Evolutionary conservation across 1,140 invertebrate species (phyloP).

Genomic region (Epicauta chinensis): DNA sequence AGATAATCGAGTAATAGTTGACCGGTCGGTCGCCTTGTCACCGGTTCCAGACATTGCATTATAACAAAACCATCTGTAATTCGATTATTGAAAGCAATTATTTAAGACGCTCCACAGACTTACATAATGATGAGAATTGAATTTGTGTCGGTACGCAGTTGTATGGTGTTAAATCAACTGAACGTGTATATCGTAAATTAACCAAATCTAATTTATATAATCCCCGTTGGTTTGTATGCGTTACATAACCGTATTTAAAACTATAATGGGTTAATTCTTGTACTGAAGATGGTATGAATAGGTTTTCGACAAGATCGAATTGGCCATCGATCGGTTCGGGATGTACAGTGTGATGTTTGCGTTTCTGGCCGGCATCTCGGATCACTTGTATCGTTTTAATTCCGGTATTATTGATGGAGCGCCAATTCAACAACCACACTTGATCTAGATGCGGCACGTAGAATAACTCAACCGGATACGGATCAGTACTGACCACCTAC

Average conservation of each 20-base stretch:
- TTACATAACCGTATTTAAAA: conserved; percentile 73
- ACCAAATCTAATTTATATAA: conserved; percentile 72
- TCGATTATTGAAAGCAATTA: background rate
- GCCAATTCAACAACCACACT: conserved; percentile 75
- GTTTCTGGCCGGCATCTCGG: conserved; percentile 66
- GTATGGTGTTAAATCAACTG: conserved; percentile 66
- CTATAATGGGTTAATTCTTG: conserved; percentile 53
- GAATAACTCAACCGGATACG: conserved; percentile 64
- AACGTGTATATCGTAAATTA: conserved; percentile 68
- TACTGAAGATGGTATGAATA: conserved; percentile 59
- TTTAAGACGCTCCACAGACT: conserved; percentile 43
- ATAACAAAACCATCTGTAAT: conserved; percentile 67
- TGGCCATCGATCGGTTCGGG: conserved; percentile 74
- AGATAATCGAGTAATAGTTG: conserved; percentile 71
- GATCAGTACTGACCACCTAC: conserved; percentile 68
- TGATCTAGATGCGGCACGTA: conserved; percentile 72
- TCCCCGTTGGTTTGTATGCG: conserved; percentile 66
- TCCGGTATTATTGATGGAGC: conserved; percentile 47
- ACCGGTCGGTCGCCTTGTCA: conserved; percentile 55
- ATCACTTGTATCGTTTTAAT: conserved; percentile 72
- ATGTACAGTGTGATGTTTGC: conserved; percentile 72
- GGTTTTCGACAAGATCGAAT: conserved; percentile 67
- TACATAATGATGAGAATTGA: conserved; percentile 69
- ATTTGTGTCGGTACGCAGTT: conserved; percentile 68
- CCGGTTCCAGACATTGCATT: conserved; percentile 63